A percentile compares a stretch with the other conserved stretches of the same genome.
Conservation (phyloP, 2,113 vertebrate species). For the Notarius lentiginosus region DNA sequence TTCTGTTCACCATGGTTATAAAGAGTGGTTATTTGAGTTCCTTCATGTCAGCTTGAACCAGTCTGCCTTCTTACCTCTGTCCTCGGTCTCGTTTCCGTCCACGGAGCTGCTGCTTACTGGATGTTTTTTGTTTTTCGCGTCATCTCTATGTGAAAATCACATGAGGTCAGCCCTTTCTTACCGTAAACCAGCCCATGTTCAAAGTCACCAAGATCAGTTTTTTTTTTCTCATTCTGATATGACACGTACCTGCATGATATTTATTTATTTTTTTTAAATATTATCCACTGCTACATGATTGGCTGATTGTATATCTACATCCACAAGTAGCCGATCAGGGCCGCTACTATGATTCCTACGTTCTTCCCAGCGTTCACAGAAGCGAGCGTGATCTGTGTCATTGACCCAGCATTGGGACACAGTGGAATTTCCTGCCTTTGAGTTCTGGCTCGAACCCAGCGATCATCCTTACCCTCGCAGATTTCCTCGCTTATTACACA, state of each 20-base stretch:
- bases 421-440: background rate
- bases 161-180: background rate
- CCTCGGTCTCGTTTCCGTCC: background rate
- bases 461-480: background rate
- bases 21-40: no score
- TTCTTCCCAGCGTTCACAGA: background rate
- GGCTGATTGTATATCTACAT: background rate
- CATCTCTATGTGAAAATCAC: background rate
- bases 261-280: no score
- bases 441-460: slow-evolving; percentile 1
- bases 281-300: background rate
- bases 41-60: background rate
- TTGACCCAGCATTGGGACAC: background rate
- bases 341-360: background rate
- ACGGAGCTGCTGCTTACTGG: background rate
- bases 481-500: slow-evolving; percentile 8
- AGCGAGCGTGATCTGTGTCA: background rate
- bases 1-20: no score
- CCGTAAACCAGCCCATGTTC: background rate
- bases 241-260: background rate
- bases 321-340: background rate
- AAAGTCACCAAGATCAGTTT: no score
- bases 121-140: background rate
- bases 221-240: no score
- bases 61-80: background rate